Conservation (phyloP, 2,797 vertebrate genomes). For the Leucoraja ocellata region DNA sequence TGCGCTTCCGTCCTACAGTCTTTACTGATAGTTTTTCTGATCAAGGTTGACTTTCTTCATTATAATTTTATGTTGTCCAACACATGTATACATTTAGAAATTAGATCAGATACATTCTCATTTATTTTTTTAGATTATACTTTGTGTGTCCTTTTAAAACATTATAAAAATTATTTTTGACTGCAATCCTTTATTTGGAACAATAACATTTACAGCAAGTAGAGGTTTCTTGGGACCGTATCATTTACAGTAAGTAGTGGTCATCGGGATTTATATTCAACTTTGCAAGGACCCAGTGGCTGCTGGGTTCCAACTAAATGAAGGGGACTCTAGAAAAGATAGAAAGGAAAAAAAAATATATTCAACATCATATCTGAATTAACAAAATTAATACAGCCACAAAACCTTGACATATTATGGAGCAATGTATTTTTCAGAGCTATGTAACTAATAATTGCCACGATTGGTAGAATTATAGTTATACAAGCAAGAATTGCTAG, state of each 20-base stretch:
- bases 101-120: no score
- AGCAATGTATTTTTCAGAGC: neutral
- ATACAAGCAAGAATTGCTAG: neutral
- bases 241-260: neutral
- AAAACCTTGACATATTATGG: neutral
- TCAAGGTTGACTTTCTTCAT: neutral
- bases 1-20: neutral
- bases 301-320: constrained; percentile 69
- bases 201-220: neutral
- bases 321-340: constrained; percentile 58
- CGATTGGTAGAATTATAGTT: neutral
- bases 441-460: neutral
- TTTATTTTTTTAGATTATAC: neutral
- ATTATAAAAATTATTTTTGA: neutral
- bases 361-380: neutral
- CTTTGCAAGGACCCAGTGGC: constrained; percentile 56
- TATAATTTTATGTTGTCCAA: neutral
- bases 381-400: neutral
- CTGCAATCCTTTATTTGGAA: neutral
- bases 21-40: neutral
- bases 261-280: constrained; percentile 52
- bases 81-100: neutral
- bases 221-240: neutral
- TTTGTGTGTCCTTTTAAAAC: neutral
- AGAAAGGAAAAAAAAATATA: constrained; percentile 24